phyloP scores from a whole-genome alignment of 1,140 invertebrate genomes.

The Dolichoris vasculosae region DNA sequence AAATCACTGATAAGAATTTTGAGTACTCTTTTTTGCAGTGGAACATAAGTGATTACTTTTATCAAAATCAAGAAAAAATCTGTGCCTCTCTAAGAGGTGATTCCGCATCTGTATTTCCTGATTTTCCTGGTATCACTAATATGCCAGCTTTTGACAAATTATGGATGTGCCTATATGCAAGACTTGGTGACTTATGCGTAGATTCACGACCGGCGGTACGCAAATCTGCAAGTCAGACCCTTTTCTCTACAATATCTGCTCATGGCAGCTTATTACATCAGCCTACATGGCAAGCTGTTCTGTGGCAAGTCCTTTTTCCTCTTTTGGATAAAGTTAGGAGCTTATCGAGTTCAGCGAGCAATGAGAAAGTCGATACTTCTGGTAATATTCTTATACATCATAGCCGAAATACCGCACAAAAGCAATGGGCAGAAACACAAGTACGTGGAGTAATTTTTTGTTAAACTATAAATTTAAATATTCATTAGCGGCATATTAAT shows the following conservation, averaged over 20 bases:
- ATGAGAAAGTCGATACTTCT: conserved; percentile 92
- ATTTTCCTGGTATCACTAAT: conserved; percentile 87
- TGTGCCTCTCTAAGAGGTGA: conserved; percentile 82
- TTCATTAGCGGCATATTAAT: not conserved
- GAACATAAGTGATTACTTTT: conserved; percentile 98
- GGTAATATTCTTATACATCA: conserved; percentile 98
- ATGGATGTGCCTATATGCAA: conserved; percentile 96
- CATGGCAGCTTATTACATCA: conserved; percentile 92
- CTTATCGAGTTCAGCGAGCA: conserved; percentile 93
- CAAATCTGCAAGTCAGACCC: conserved; percentile 98
- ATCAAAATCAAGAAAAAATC: conserved; percentile 94
- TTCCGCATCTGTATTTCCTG: conserved; percentile 82
- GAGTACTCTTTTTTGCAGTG: conserved; percentile 80
- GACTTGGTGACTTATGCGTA: conserved; percentile 93
- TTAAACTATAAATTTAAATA: not conserved
- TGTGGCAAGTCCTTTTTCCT: conserved; percentile 96
- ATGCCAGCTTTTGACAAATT: conserved; percentile 93
- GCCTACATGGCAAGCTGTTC: conserved; percentile 91
- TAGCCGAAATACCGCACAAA: conserved; percentile 98
- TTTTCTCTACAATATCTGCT: conserved; percentile 97
- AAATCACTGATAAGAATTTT: not conserved
- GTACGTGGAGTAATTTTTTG: conserved; percentile 68
- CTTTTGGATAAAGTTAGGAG: conserved; percentile 93
- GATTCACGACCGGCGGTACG: conserved; percentile 95
- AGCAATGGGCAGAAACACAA: conserved; percentile 99